Conservation (phyloP, 2,113 vertebrate genomes). For the Hemibagrus wyckioides region DNA sequence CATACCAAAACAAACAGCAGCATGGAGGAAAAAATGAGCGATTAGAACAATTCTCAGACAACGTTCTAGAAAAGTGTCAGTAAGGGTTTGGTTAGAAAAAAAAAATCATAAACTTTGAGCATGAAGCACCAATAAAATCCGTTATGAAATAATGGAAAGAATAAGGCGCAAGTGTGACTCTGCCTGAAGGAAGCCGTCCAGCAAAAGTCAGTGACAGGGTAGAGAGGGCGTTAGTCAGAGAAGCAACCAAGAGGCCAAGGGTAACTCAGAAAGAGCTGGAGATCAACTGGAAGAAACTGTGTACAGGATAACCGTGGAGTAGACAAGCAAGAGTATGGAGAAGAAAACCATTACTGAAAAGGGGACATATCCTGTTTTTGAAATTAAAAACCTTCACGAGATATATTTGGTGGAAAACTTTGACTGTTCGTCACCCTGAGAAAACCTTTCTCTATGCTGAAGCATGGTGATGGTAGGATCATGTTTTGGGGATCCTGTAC, state of each 20-base stretch:
- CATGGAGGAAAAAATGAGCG: neutral
- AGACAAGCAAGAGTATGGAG: neutral
- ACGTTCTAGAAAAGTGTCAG: neutral
- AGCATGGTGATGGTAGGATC: neutral
- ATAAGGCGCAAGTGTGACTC: neutral
- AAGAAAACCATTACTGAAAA: neutral
- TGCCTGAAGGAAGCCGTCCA: neutral
- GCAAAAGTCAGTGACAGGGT: neutral
- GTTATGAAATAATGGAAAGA: neutral
- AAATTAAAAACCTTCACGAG: too few species aligned
- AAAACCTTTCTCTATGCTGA: neutral
- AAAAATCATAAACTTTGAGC: neutral
- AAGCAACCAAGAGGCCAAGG: neutral
- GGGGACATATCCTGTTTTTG: neutral
- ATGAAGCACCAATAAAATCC: neutral
- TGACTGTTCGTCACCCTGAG: neutral
- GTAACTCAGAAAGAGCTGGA: neutral
- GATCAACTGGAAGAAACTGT: neutral
- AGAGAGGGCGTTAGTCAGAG: neutral
- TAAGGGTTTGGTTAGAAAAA: neutral
- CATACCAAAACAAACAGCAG: neutral
- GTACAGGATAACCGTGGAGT: neutral
- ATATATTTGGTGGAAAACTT: neutral
- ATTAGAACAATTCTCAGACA: neutral
- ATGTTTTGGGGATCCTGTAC: neutral